These are phyloP conservation scores for Rhorus exstirpatorius DNA, from an alignment of 2,888 invertebrate genomes.

Conservation along the genomic window DNA sequence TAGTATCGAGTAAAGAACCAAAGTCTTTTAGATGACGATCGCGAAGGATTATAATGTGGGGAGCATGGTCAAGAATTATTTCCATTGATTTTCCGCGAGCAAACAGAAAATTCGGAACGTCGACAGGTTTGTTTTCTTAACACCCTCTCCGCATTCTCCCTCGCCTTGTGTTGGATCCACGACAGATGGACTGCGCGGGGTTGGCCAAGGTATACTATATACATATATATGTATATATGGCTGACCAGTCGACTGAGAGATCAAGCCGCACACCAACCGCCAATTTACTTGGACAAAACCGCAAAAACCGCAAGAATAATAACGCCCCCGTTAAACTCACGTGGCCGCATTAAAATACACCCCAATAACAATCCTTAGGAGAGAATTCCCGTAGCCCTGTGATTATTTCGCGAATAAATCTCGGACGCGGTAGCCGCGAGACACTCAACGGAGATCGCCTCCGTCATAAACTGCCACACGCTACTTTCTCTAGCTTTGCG, in stretches of 20 bases:
- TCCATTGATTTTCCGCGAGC: neutral
- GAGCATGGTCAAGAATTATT: neutral
- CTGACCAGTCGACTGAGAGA: constrained; percentile 33
- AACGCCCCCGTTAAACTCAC: constrained; percentile 77
- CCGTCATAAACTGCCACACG: constrained; percentile 31
- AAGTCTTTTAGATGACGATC: too few relatives aligned
- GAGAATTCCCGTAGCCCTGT: constrained; percentile 74
- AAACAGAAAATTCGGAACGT: constrained; percentile 8
- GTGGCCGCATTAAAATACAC: constrained; percentile 80
- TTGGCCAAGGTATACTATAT: constrained; percentile 68
- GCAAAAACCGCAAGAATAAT: constrained; percentile 83
- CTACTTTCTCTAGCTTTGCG: too few relatives aligned
- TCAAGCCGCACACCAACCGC: constrained; percentile 72
- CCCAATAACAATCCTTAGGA: constrained; percentile 81
- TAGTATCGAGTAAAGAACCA: too few relatives aligned
- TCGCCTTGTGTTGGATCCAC: neutral
- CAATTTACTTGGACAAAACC: constrained; percentile 83
- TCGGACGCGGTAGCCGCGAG: constrained; percentile 78
- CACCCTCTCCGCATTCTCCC: neutral
- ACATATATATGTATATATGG: constrained; percentile 40
- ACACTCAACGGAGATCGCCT: too few relatives aligned
- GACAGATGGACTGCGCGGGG: constrained; percentile 79
- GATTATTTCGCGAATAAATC: constrained; percentile 82
- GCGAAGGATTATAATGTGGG: neutral
- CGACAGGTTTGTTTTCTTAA: neutral